Percentiles rank a stretch among this genome's conserved stretches.
Conservation (phyloP, 2,113 vertebrate genomes). For the Chinchilla lanigera region DNA sequence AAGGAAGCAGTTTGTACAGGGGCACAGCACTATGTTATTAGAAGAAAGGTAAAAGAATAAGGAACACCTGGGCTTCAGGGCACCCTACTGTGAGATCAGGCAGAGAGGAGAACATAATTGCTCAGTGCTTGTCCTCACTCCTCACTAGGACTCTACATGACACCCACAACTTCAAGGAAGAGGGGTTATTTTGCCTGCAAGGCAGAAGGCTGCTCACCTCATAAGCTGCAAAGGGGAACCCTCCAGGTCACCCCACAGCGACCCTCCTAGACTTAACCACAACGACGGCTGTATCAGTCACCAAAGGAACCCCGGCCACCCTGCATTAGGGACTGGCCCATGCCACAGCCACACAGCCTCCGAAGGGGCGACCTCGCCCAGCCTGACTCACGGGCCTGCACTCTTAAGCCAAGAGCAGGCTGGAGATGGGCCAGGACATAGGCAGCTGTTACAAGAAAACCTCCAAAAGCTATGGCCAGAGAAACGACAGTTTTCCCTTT, state of each 20-base stretch:
- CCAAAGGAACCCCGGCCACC: background rate
- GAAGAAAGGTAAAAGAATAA: background rate
- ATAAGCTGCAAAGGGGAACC: background rate
- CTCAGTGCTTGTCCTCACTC: background rate
- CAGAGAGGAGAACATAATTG: background rate
- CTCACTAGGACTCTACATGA: background rate
- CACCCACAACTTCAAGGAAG: background rate
- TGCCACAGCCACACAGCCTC: background rate
- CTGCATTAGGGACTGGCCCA: background rate
- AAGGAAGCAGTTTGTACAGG: background rate
- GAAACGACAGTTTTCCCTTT: background rate
- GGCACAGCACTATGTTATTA: background rate
- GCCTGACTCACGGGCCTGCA: background rate
- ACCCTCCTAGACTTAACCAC: background rate
- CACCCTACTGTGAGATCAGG: background rate
- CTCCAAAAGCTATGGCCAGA: background rate
- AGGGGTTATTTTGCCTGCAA: background rate
- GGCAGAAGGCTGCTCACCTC: background rate
- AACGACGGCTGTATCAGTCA: background rate
- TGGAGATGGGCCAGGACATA: background rate
- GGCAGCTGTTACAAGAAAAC: background rate
- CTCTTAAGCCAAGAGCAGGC: background rate
- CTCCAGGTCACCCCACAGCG: background rate
- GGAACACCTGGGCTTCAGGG: background rate
- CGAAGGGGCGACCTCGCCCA: background rate